Percentiles rank a stretch among this genome's conserved stretches.
phyloP scores from a whole-genome alignment of 2,797 vertebrate genomes.

The Macropus fuliginosus region DNA sequence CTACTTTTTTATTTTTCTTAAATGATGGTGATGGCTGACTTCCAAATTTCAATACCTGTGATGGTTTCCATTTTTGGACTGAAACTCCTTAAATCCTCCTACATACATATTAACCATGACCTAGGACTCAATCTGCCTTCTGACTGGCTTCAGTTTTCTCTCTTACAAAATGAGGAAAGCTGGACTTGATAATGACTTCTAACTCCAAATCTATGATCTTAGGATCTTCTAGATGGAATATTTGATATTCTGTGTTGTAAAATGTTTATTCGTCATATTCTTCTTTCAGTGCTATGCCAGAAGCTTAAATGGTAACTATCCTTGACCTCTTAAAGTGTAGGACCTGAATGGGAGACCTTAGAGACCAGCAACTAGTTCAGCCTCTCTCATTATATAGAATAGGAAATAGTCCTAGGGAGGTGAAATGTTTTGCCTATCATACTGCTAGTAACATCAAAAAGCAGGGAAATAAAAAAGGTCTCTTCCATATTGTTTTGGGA shows the following conservation, averaged over 20 bases:
- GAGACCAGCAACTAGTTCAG: neutral
- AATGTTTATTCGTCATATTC: neutral
- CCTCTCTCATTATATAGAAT: neutral
- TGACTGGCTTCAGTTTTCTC: neutral
- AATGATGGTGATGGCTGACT: neutral
- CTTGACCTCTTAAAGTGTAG: neutral
- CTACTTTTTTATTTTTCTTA: neutral
- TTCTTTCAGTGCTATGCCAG: neutral
- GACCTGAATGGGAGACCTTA: neutral
- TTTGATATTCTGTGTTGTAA: neutral
- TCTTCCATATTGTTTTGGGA: neutral
- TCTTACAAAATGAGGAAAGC: neutral
- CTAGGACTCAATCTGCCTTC: neutral
- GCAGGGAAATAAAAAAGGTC: neutral
- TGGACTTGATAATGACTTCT: neutral
- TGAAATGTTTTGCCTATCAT: accelerated
- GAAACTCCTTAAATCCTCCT: neutral
- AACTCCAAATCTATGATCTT: neutral
- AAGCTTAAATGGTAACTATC: neutral
- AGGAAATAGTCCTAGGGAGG: neutral
- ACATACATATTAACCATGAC: neutral
- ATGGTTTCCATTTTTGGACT: constrained; percentile 8
- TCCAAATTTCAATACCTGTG: neutral
- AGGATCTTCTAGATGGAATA: neutral
- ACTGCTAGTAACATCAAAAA: neutral